Evolutionary conservation across 2,797 vertebrate genomes (phyloP), one percentile per base, ranked within the genome.

Genomic region (Leptatherina wallacei): DNA sequence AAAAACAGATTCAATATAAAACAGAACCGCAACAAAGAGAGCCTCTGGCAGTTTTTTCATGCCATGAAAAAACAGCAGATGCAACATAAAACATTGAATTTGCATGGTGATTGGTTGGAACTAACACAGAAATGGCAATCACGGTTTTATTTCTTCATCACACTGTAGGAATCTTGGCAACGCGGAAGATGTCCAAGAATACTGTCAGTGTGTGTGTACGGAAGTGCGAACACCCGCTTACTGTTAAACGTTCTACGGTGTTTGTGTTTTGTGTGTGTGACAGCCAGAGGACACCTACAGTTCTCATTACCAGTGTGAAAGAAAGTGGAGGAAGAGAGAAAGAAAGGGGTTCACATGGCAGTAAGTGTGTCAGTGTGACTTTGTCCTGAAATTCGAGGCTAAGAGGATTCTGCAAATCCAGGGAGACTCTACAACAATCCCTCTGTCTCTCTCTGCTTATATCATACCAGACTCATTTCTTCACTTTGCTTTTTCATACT

Each of bases 331-430:
- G 71, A 69, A 68, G 32, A 72, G 60, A 65, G 44, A 77, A 69
- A 72, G 24, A 74, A 35, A 77, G 69, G 59, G 65, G 69, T 85
- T 73, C 83, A 69, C 59, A 74, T 81, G 75, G 74, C 89, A 84
- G 74, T 78, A 91, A 91, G 84, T 91, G 89, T 92, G 92, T 91
- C 91, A 93, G 84, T 85, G 87, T 87, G 90, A 90, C 90, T 91
- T 85, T 91, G 88, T 88, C 85, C 79, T 51, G 29, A 89, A 87
- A 91, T 84, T 74, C 0, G 4, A 84, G 74, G 86, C 84, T 80
- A 75, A 84, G 75, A 83, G 81, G 83, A 89, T 90, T 89, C 74
- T 71, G 40, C 72, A 86, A 91, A 89, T 88, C 91, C 88, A 73
- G 75, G 54, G 86, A 87, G 89, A 89, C 88, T 83, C 75, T 64